Base-by-base conservation (phyloP, 2,888 invertebrate species). In the Pristionchus japonicus region DNA sequence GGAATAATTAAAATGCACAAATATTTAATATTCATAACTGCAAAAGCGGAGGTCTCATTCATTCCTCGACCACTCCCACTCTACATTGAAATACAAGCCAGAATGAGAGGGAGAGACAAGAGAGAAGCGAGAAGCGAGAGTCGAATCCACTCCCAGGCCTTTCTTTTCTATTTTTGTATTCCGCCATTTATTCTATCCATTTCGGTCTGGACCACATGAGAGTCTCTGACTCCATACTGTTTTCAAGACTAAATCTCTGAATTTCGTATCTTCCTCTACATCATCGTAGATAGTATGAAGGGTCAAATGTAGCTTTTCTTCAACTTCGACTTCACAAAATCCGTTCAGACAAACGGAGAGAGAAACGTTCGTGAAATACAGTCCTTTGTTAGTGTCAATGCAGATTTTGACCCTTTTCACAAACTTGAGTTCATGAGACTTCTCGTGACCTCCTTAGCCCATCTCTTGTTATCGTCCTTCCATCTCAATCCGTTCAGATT, bases 31-130 rank as follows among this genome's bases (percentile, higher is more conserved):
- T 70, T 70, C 70, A 37, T 70, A 13, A 37, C 15, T 31, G 64
- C 13, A n/a, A 57, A 57, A 57, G 34, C 27, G 27, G n/a, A 23
- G 64, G 13, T 31, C 70, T 70, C 70, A 70, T 70, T 70, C 31
- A 70, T 70, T 70, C 70, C 70, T 6, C 37, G 43, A 43, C 43
- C 43, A 43, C n/a, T 37, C 70, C 37, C 23, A 23, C 17, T 70
- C 70, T 70, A 70, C 70, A 37, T 64, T 64, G 67, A 70, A 70
- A 70, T 70, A 70, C 31, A 64, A 31, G 20, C 52, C 52, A 57
- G 64, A 64, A 64, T 37, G 70, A 70, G 70, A 70, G 70, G 37
- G 70, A 17, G 37, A 27, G 7, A 27, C 27, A 70, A 70, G 11
- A 37, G 70, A 34, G 57, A n/a, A 70, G 37, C 20, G 70, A 70